Evolutionary conservation across 2,888 invertebrate genomes (phyloP), one percentile per base, ranked within the genome.

Genomic region (Sinopyrophorus schimmeli): DNA sequence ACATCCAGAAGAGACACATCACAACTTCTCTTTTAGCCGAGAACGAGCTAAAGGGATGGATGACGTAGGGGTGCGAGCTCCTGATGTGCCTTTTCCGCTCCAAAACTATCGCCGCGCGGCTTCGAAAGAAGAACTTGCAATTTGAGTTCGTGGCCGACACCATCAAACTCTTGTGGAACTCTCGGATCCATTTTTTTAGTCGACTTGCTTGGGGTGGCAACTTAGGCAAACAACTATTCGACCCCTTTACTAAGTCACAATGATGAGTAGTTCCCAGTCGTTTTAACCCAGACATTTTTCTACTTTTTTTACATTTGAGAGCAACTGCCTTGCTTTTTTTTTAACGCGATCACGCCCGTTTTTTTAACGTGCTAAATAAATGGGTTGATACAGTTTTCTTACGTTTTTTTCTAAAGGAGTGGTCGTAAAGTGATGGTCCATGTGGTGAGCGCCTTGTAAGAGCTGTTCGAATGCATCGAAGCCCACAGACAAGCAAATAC

Each of bases 391-490:
- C 2, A 21, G n/a, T n/a, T n/a, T 52, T 71, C 82, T 78, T 76
- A 97, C 96, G 76, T 99, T 99, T 70, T 91, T 79, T 59, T 94
- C 90, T 26, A 98, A 73, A 0, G 95, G 94, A 3, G 94, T 83
- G 3, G 80, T 83, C 24, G 78, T 77, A 73, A 93, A 99, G 76
- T 99, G 98, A 53, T 92, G 81, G 75, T 99, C 99, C 85, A 97
- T 90, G 63, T 81, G 92, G 72, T 87, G 86, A 26, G 94, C 99
- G 5, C 99, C 99, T 53, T 86, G 87, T 41, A 98, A 77, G 16
- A 99, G 79, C 63, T 89, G 82, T 73, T 91, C 87, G 77, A 97
- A 99, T 76, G 97, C 95, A 40, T 95, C 92, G 74, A 85, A 95
- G 52, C 97, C 99, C 72, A 99, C 84, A 63, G 90, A 84, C 23